Evolutionary conservation across 2,888 invertebrate genomes (phyloP).

Genomic region (Drosophila anomalata): DNA sequence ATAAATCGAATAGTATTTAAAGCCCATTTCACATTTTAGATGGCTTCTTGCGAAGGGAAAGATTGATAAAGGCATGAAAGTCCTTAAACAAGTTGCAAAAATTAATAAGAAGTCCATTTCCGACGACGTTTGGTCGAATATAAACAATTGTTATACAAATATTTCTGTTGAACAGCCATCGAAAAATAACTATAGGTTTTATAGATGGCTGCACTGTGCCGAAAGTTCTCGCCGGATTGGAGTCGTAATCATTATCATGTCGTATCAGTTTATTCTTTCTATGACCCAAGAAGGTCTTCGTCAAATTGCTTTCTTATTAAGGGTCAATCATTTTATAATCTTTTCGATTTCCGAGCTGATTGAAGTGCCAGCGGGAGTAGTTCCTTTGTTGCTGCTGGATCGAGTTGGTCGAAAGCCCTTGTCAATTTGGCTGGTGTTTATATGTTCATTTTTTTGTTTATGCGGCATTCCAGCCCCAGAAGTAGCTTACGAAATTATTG

Average conservation of each 20-base stretch:
- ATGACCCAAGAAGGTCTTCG: constrained; percentile 94
- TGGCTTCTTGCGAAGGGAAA: constrained; percentile 94
- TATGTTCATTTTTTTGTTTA: constrained; percentile 91
- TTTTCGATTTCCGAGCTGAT: constrained; percentile 92
- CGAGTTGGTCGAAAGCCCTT: constrained; percentile 92
- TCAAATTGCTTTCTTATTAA: constrained; percentile 89
- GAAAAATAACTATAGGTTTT: constrained; percentile 84
- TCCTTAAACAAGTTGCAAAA: constrained; percentile 90
- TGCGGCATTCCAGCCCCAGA: constrained; percentile 89
- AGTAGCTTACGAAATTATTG: constrained; percentile 87
- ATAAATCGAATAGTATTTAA: neutral
- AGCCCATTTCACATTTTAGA: constrained; percentile 81
- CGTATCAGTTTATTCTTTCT: constrained; percentile 92
- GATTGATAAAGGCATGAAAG: constrained; percentile 89
- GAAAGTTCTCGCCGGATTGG: constrained; percentile 89
- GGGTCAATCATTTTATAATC: constrained; percentile 90
- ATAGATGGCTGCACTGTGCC: constrained; percentile 91
- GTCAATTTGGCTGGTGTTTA: constrained; percentile 87
- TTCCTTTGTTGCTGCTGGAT: constrained; percentile 88
- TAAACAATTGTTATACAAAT: constrained; percentile 85
- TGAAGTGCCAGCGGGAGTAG: constrained; percentile 92
- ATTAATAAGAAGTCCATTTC: constrained; percentile 90
- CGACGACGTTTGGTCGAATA: constrained; percentile 88
- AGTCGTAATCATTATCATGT: constrained; percentile 87
- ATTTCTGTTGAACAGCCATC: constrained; percentile 86